These are phyloP conservation scores for Neolamprologus devosi DNA, from an alignment of 2,113 vertebrate genomes.

Conservation along the genomic window DNA sequence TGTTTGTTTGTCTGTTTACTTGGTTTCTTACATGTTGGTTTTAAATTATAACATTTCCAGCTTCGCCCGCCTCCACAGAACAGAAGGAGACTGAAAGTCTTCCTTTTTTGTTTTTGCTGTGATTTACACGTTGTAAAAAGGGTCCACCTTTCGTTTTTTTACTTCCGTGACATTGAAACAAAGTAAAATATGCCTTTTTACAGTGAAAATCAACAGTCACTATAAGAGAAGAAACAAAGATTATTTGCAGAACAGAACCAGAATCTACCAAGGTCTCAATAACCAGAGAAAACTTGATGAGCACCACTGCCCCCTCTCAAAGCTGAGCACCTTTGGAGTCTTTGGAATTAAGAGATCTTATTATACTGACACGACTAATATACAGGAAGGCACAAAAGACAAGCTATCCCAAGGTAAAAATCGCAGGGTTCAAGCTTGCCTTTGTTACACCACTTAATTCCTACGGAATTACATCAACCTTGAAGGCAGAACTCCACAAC, in stretches of 20 bases:
- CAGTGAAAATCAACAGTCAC: background rate
- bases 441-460: conserved; percentile 5
- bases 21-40: background rate
- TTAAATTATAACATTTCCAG: background rate
- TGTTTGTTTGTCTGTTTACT: background rate
- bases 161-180: background rate
- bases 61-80: background rate
- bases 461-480: conserved; percentile 13
- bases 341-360: background rate
- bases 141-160: background rate
- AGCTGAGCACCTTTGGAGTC: background rate
- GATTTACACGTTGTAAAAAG: background rate
- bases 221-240: background rate
- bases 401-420: background rate
- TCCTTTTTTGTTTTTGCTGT: background rate
- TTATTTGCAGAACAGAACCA: background rate
- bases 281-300: background rate
- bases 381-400: background rate
- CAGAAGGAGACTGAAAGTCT: background rate
- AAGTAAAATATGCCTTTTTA: background rate
- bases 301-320: background rate
- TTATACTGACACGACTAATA: background rate
- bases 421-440: background rate
- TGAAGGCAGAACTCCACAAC: background rate
- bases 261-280: background rate